These are phyloP conservation scores for Trematomus loennbergii DNA, from an alignment of 2,113 vertebrate species.

Conservation along the genomic window DNA sequence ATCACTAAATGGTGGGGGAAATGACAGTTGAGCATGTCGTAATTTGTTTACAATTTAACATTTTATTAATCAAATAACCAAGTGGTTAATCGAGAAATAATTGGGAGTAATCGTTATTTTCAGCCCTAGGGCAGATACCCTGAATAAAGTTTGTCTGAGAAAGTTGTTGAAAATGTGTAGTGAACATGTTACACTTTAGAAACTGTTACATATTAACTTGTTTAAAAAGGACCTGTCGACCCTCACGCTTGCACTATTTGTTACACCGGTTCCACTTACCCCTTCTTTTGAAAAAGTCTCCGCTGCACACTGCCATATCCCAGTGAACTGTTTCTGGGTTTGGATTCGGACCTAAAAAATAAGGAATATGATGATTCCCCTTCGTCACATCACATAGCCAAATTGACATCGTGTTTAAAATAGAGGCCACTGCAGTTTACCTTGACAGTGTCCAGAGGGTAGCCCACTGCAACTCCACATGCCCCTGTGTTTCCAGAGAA, in stretches of 20 bases:
- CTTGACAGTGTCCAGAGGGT: slow-evolving; percentile 80
- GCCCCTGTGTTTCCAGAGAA: slow-evolving; percentile 65
- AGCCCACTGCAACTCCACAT: slow-evolving; percentile 77
- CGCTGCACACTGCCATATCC: slow-evolving; percentile 70
- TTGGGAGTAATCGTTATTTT: no score
- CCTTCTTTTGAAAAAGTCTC: slow-evolving; percentile 77
- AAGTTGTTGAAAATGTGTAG: not conserved
- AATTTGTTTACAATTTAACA: no score
- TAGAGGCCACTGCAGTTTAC: slow-evolving; percentile 19
- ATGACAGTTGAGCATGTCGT: no score
- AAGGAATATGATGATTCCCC: fast-evolving
- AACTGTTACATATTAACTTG: no score
- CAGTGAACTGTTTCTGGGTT: slow-evolving; percentile 78
- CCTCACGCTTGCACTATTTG: no score
- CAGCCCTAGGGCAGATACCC: no score
- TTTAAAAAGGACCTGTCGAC: no score
- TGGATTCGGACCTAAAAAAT: slow-evolving; percentile 74
- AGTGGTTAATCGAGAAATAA: no score
- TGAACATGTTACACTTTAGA: not conserved
- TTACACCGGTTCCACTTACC: slow-evolving; percentile 40
- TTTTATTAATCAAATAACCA: no score
- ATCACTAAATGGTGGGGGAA: no score
- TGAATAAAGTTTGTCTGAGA: not conserved
- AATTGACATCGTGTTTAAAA: not conserved
- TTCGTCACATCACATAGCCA: no score